phyloP scores from a whole-genome alignment of 1,140 invertebrate genomes.

The Laupala kohalensis region DNA sequence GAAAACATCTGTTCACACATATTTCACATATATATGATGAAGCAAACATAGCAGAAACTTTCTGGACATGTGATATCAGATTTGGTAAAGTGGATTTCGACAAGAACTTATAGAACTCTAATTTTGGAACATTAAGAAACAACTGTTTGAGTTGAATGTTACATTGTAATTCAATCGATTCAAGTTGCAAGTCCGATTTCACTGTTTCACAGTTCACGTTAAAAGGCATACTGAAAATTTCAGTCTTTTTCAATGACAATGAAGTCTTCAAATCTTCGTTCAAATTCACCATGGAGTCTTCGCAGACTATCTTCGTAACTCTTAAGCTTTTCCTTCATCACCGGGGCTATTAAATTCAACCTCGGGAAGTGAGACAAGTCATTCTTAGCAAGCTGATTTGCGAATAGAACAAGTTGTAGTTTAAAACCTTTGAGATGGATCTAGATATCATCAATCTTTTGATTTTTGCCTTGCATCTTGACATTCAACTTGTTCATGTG shows the following conservation, averaged over 20 bases:
- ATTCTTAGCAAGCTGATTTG: conserved; percentile 2
- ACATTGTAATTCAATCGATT: conserved; percentile 5
- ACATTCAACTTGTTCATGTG: too few relatives aligned
- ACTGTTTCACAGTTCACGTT: conserved; percentile 7
- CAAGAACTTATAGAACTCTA: neutral
- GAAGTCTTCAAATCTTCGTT: conserved; percentile 11
- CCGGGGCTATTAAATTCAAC: neutral
- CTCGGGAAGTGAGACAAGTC: conserved; percentile 4
- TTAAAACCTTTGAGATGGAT: conserved; percentile 4
- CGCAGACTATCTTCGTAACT: conserved; percentile 2
- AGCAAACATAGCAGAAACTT: conserved; percentile 3
- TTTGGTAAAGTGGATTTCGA: conserved; percentile 4
- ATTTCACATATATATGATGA: neutral
- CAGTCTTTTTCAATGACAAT: neutral
- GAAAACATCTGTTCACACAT: too few relatives aligned
- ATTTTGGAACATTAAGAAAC: conserved; percentile 7
- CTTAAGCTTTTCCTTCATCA: neutral
- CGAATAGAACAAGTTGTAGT: conserved; percentile 5
- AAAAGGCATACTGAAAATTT: conserved; percentile 7
- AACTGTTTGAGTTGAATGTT: conserved; percentile 1
- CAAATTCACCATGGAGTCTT: conserved; percentile 3
- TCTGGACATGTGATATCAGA: conserved; percentile 1
- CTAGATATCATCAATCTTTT: conserved; percentile 2
- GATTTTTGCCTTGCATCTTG: too few relatives aligned
- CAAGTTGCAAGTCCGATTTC: conserved; percentile 5